A percentile compares a stretch with the other conserved stretches of the same genome.
Conservation (phyloP, 2,113 vertebrate species). For the Pachypanchax playfairii region DNA sequence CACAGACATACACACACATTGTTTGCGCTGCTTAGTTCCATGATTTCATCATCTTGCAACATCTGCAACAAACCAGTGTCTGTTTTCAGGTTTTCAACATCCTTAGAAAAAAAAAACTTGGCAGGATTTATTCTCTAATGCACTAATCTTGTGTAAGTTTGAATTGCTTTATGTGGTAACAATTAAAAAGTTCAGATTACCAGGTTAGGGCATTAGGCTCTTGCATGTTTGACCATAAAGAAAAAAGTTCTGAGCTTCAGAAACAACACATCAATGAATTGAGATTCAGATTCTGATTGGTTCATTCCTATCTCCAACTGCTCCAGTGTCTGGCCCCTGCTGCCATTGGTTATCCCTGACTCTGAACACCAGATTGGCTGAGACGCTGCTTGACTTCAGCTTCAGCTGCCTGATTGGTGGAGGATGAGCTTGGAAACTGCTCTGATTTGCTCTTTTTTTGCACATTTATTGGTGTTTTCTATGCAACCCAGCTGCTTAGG, state of each 20-base stretch:
- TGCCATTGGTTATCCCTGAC: constrained; percentile 51
- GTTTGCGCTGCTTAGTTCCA: constrained; percentile 32
- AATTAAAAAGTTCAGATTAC: constrained; percentile 37
- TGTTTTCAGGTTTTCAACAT: constrained; percentile 21
- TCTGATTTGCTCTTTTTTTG: constrained; percentile 56
- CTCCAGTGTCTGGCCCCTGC: constrained; percentile 42
- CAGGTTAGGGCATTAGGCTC: constrained; percentile 24
- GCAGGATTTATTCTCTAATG: constrained; percentile 18
- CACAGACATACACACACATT: background rate
- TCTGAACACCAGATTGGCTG: constrained; percentile 55
- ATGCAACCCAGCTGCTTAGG: constrained; percentile 65
- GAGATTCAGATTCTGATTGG: constrained; percentile 55
- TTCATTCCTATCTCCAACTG: constrained; percentile 72
- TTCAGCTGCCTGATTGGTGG: constrained; percentile 52
- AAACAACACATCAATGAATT: constrained; percentile 64
- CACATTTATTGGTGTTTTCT: constrained; percentile 39
- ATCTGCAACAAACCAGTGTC: constrained; percentile 35
- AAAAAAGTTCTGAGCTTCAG: constrained; percentile 53
- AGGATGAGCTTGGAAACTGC: constrained; percentile 10
- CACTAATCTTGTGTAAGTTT: constrained; percentile 5
- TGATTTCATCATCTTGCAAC: constrained; percentile 67
- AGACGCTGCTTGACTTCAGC: constrained; percentile 34
- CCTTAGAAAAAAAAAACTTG: constrained; percentile 19
- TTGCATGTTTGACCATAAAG: constrained; percentile 34
- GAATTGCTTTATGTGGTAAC: constrained; percentile 10